Evolutionary conservation across 2,888 invertebrate species (phyloP), one percentile per base, ranked within the genome.

Genomic region (Rhagonycha fulva): DNA sequence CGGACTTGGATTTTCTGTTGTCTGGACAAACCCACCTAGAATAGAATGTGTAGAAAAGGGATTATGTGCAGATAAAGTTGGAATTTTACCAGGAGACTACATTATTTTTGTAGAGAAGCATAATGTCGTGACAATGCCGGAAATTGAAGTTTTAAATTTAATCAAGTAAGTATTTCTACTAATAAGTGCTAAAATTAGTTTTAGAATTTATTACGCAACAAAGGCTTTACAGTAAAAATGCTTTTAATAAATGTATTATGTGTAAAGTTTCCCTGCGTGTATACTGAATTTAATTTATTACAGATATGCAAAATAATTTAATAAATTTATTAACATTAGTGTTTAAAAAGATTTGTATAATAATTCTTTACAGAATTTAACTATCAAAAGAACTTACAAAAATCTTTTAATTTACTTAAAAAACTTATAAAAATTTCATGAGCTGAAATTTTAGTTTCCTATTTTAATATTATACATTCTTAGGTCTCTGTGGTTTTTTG

Each of bases 21-120:
- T 96, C 0, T 96, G 96, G 96, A 96, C 96, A 7, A 92, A 95
- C 84, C 96, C 96, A 0, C 96, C 96, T 4, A 90, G 95, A 23
- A 94, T 96, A 63, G 96, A 96, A 85, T 90, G 96, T 76, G 94
- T 96, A 12, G 96, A 96, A 76, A 92, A 93, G 0, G 94, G 94
- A 3, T 90, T 95, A 12, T 94, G 95, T 5, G 96, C 96, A 0
- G 96, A 96, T 79, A 91, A 92, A n/a, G 94, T 94, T 4, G 96
- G 96, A 5, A 91, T 96, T 11, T 88, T 93, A 79, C 94, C 96
- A 2, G 96, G 96, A 14, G 96, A 96, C 87, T 95, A 95, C 88
- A 93, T 96, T 79, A 95, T 96, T 79, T 96, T 96, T 87, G 95
- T 96, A 74, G 96, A 95, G 81, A 93, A 93, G 85, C 93, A 94